Base-by-base conservation (phyloP, 2,888 invertebrate species). In the Cecidostiba fungosa region DNA sequence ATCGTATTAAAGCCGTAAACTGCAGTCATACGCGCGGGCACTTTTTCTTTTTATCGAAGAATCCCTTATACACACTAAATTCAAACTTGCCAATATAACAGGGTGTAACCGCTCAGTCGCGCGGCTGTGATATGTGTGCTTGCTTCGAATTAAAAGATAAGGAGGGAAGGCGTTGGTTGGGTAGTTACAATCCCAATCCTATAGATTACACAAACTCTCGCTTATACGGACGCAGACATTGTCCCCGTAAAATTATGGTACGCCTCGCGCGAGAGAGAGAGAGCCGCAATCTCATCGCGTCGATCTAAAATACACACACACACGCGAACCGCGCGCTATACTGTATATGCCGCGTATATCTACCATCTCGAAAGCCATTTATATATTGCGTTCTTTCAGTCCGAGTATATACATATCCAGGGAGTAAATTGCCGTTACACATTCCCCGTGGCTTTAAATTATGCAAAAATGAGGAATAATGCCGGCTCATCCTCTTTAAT, bases 371-470 rank as follows among this genome's bases (percentile, higher is more conserved):
- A 62, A n/a, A 66, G 47, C 59, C 39, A 23, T 73, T 73, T 66
- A 80, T 73, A 36, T 73, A 72, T 39, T 54, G 70, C 59, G 26
- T 80, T 66, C 29, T 78, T 43, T 66, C 29, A 43, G 29, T 16
- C 43, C 39, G 16, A 66, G 39, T 43, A 39, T 66, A 26, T 8
- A 16, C 26, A 29, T 26, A 10, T 29, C 66, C 10, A 4, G 39
- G 62, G 39, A 19, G 66, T 43, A 66, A 43, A 78, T 78, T 66
- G 66, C 66, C 29, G 14, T 66, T 29, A 66, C 66, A 26, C 26
- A 29, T 19, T 36, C 32, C 32, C n/a, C 36, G 32, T 39, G 10
- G 36, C 70, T 32, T 36, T 36, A 39, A 36, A 70, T 70, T 70
- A 32, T 36, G 36, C 39, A 70, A 70, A 70, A 70, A 19, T 26